phyloP scores from a whole-genome alignment of 2,797 vertebrate genomes.

The Thamnophis elegans region DNA sequence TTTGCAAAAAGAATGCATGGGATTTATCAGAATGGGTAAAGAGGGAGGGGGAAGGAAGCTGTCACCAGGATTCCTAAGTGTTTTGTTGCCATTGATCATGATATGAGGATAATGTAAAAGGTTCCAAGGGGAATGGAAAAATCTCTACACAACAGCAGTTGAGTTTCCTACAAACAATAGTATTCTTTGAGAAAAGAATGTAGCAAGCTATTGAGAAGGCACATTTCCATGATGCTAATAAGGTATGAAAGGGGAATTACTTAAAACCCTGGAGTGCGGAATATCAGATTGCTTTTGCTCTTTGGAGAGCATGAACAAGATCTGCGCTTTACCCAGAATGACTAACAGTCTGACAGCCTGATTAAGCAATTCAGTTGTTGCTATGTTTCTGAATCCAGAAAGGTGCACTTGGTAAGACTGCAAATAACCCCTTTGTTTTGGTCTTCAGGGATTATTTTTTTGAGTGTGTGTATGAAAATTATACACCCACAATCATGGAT shows the following conservation, averaged over 20 bases:
- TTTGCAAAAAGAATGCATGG: background rate
- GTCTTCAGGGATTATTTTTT: background rate
- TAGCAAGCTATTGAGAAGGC: background rate
- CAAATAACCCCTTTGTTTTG: background rate
- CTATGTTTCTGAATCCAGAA: background rate
- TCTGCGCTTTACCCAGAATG: background rate
- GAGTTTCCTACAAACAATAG: background rate
- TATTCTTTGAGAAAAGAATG: background rate
- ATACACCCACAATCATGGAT: background rate
- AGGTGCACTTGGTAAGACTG: background rate
- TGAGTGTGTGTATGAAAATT: background rate
- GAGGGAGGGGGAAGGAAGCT: background rate
- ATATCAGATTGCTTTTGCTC: background rate
- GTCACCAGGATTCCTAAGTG: background rate
- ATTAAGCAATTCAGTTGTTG: background rate
- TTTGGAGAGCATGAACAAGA: background rate
- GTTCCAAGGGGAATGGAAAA: background rate
- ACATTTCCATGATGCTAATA: background rate
- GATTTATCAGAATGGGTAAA: constrained; percentile 24
- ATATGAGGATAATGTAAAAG: background rate
- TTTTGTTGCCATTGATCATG: background rate
- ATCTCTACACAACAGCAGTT: background rate
- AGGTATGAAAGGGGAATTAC: background rate
- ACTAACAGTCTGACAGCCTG: background rate
- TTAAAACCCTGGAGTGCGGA: background rate